These are phyloP conservation scores for Spea multiplicata DNA, from an alignment of 2,113 vertebrate species.

Conservation along the genomic window DNA sequence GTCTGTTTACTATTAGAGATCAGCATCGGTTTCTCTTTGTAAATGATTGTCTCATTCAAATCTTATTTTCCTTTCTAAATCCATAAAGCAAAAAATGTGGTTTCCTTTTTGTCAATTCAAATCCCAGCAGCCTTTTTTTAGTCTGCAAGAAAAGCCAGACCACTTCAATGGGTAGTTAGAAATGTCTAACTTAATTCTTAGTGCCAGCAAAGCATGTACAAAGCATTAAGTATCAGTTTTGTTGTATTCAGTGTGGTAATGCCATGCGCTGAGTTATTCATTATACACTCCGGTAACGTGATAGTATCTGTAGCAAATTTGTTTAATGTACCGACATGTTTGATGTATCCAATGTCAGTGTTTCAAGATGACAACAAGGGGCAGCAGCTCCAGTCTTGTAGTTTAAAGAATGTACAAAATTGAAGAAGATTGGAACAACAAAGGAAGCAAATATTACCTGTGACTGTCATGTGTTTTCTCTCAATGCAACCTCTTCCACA, in stretches of 20 bases:
- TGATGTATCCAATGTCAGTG: conserved; percentile 28
- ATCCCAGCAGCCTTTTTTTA: neutral
- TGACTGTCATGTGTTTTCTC: neutral
- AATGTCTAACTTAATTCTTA: neutral
- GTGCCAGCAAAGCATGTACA: neutral
- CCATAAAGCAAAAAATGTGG: neutral
- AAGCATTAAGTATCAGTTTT: conserved; percentile 11
- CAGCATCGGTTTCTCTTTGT: conserved; percentile 9
- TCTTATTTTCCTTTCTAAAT: neutral
- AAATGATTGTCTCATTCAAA: conserved; percentile 20
- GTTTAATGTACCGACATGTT: conserved; percentile 28
- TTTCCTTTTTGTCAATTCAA: neutral
- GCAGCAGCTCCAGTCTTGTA: conserved; percentile 21
- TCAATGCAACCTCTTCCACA: no score
- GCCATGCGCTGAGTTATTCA: conserved; percentile 7
- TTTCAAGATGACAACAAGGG: conserved; percentile 10
- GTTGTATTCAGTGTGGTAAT: conserved; percentile 5
- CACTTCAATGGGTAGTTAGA: conserved; percentile 1
- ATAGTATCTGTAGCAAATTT: conserved; percentile 35
- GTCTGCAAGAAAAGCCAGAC: neutral
- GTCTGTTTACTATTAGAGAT: neutral
- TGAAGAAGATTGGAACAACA: conserved; percentile 9
- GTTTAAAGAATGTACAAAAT: conserved; percentile 19
- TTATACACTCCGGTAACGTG: conserved; percentile 24
- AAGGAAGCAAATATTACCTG: conserved; percentile 26